These are phyloP conservation scores for Caretta caretta DNA, from an alignment of 2,113 vertebrate genomes.

Conservation along the genomic window DNA sequence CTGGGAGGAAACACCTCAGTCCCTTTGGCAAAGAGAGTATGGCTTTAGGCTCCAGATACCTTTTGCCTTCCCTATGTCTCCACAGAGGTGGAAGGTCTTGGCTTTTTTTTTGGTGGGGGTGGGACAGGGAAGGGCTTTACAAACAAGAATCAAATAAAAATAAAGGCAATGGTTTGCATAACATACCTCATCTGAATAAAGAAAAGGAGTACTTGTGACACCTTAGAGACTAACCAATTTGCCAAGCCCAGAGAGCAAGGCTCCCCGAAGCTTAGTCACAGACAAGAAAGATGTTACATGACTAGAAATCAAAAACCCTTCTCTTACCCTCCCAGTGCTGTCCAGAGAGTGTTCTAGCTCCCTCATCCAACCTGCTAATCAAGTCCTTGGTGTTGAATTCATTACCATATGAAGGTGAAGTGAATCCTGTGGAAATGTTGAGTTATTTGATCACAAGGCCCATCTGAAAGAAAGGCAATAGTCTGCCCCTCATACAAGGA, in stretches of 20 bases:
- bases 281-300: not conserved
- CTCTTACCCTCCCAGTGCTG: not conserved
- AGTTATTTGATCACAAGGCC: not conserved
- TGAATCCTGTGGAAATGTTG: not conserved
- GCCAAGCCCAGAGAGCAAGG: not conserved
- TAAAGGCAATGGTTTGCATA: not conserved
- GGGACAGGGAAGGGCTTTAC: accelerated
- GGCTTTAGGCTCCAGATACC: not conserved
- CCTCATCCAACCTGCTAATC: not conserved
- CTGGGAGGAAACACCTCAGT: not conserved
- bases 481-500: not conserved
- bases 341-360: not conserved
- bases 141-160: not conserved
- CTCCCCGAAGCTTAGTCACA: not conserved
- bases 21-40: not conserved
- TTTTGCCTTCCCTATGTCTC: not conserved
- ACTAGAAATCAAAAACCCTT: not conserved
- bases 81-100: accelerated
- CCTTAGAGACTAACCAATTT: not conserved
- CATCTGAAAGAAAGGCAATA: accelerated
- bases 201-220: too few relatives aligned
- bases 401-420: not conserved
- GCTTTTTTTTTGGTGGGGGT: too few relatives aligned
- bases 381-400: not conserved
- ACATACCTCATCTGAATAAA: not conserved